A percentile compares a stretch with the other conserved stretches of the same genome.
These are phyloP conservation scores for Callimorpha dominula DNA, from an alignment of 2,888 invertebrate species.

Conservation along the genomic window DNA sequence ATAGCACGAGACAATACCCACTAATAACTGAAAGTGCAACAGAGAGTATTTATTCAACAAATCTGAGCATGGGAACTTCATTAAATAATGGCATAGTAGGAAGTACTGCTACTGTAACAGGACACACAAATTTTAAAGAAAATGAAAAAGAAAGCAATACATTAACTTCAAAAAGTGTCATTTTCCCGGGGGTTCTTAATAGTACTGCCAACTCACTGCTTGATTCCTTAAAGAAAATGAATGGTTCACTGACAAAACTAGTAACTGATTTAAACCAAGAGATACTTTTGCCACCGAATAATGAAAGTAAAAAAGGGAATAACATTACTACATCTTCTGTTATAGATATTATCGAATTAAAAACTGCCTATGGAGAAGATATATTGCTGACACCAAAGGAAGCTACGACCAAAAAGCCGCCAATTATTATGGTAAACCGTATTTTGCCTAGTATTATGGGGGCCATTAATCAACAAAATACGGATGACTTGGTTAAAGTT, in stretches of 20 bases:
- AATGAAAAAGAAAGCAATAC: not conserved
- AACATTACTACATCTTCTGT: not conserved
- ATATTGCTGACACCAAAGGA: not conserved
- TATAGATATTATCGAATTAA: not conserved
- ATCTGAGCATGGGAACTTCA: not conserved
- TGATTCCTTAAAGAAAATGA: not conserved
- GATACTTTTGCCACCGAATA: not conserved
- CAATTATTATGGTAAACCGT: not conserved
- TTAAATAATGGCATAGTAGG: not conserved
- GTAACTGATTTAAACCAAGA: not conserved
- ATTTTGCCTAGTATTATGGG: not conserved
- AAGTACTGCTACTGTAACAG: not conserved
- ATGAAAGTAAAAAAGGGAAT: not conserved
- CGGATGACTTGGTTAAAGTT: not conserved
- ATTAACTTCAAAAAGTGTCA: not conserved
- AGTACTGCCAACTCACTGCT: not conserved
- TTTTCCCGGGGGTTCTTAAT: not conserved
- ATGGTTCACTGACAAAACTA: not conserved
- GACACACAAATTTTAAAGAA: not conserved
- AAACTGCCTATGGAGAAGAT: not conserved
- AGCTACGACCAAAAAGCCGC: not conserved
- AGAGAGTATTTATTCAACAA: not conserved
- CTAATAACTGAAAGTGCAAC: not conserved
- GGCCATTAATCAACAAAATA: not conserved
- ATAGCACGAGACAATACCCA: not conserved